Base-by-base conservation (phyloP, 2,797 vertebrate genomes). In the Enteromius mattozi region DNA sequence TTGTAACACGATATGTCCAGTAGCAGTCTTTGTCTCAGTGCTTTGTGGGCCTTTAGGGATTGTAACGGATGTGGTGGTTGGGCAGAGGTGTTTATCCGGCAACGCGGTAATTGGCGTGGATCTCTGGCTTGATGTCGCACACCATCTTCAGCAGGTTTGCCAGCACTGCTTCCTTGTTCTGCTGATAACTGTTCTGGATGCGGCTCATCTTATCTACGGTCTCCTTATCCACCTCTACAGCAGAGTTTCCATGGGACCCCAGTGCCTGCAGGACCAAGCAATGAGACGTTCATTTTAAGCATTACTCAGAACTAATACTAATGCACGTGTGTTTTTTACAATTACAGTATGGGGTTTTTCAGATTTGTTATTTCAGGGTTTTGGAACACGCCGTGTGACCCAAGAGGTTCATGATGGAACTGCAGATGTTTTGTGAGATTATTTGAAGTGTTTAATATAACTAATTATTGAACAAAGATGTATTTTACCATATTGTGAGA, bases 161-260 rank as follows among this genome's bases (percentile, higher is more conserved):
- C 17, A 96, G 89, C 78, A 96, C 95, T 0, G 87, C 79, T 83
- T 96, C 95, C 0, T 92, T 90, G 92, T 95, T 94, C 42, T 94
- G 89, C 12, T 94, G 93, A 92, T 94, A 96, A 89, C 93, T 95
- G 47, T 85, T 85, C 88, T 95, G 92, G 88, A 96, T 96, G 16
- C 79, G 87, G 17, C 79, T 88, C 94, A 96, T 96, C 35, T 95
- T 91, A 69, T 94, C 93, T 0, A 49, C 85, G 0, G 95, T 96
- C 88, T 96, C 95, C 0, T 94, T 94, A 86, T 96, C 95, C 42
- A 96, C 95, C 89, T 96, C 95, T 59, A 95, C 94, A 0, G 95
- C 95, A 0, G 94, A 95, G 93, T 96, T 95, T 54, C 95, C 95
- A 79, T 96, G 95, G 88, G 95, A 96, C 87, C 95, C 95, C 0